Evolutionary conservation across 2,797 vertebrate genomes (phyloP).

Genomic region (Coendou prehensilis): DNA sequence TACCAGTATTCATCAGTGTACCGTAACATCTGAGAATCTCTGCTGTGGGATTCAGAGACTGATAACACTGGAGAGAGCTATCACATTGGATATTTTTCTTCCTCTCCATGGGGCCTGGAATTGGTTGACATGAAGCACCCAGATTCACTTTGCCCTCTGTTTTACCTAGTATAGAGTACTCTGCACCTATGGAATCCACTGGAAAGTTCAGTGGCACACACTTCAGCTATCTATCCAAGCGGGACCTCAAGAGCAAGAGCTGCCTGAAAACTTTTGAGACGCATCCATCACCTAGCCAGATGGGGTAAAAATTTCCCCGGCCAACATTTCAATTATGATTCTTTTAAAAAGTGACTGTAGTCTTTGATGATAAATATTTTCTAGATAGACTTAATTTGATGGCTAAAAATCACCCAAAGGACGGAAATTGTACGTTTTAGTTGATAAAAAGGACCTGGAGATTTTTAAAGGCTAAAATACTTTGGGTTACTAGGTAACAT

Average conservation of each 20-base stretch:
- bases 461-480: conserved; percentile 75
- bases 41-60: not conserved
- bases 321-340: conserved; percentile 41
- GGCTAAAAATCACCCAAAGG: conserved; percentile 59
- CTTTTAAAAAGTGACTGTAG: conserved; percentile 51
- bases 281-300: not conserved
- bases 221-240: not conserved
- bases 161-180: not conserved
- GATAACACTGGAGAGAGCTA: not conserved
- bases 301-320: not conserved
- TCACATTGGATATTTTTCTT: not conserved
- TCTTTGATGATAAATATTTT: conserved; percentile 56
- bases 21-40: not conserved
- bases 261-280: not conserved
- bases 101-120: not conserved
- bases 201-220: not conserved
- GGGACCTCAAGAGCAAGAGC: conserved; percentile 33
- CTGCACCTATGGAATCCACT: not conserved
- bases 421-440: conserved; percentile 43
- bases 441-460: conserved; percentile 44
- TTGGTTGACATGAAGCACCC: not conserved
- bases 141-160: not conserved
- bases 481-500: conserved; percentile 63
- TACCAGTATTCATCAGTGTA: not conserved
- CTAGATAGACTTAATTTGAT: conserved; percentile 38